Evolutionary conservation across 2,797 vertebrate species (phyloP).

Genomic region (Nyctalus aviator): DNA sequence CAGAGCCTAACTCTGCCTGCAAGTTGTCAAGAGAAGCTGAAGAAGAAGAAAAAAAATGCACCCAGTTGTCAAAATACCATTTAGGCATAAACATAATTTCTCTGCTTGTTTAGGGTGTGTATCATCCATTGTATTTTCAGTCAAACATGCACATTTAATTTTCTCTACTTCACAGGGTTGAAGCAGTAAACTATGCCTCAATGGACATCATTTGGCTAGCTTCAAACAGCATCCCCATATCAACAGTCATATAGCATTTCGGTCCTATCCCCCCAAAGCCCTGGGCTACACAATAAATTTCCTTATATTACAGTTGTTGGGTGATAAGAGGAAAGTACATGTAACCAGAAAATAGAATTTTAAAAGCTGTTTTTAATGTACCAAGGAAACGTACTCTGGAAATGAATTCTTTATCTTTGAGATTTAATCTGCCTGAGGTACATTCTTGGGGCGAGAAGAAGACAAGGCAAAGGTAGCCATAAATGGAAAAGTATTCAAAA

Average conservation of each 20-base stretch:
- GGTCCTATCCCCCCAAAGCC: background rate
- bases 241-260: background rate
- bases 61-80: background rate
- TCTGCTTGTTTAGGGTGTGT: background rate
- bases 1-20: background rate
- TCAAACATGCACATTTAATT: conserved; percentile 20
- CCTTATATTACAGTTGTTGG: conserved; percentile 63
- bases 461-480: conserved; percentile 61
- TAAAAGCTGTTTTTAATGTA: conserved; percentile 68
- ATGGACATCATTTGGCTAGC: background rate
- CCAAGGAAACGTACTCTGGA: conserved; percentile 49
- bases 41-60: background rate
- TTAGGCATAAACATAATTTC: background rate
- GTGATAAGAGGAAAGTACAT: conserved; percentile 60
- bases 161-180: background rate
- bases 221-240: conserved; percentile 1
- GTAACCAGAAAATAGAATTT: conserved; percentile 66
- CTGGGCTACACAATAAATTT: conserved; percentile 61
- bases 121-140: background rate
- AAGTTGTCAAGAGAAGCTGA: background rate
- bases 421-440: conserved; percentile 53
- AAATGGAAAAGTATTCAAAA: conserved; percentile 65
- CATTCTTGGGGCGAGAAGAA: conserved; percentile 55
- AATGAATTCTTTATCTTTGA: conserved; percentile 55
- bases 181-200: conserved; percentile 18